Evolutionary conservation across 2,797 vertebrate genomes (phyloP), one percentile per base, ranked within the genome.

Genomic region (Sebastes iracundus): DNA sequence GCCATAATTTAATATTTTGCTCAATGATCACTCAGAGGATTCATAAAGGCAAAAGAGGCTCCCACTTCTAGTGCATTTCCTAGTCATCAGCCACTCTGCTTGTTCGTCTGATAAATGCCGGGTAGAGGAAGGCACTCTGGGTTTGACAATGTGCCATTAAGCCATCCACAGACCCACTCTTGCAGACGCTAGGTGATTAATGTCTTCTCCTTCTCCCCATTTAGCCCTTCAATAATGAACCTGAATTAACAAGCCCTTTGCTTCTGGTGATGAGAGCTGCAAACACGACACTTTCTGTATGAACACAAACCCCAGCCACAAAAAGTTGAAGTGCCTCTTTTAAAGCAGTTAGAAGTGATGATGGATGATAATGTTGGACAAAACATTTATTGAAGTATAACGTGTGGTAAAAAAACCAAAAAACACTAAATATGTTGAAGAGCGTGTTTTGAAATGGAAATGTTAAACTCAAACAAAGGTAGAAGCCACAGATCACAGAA

Each of bases 1-100:
- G 69, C 71, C 83, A 79, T 92, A 88, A 92, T 93, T 93, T 90
- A 80, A 91, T 84, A 88, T 89, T 91, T 90, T 90, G 85, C 88
- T 91, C 87, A 85, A 77, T 93, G 92, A 92, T 92, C 90, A 89
- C 80, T 93, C 76, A 72, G 84, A 86, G 86, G 77, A 93, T 92
- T 89, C 91, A 90, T 83, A 66, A 93, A 90, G 82, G 88, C 85
- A 79, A 87, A 87, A 90, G 85, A 85, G 84, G 83, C 84, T 81
- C 62, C 80, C 72, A 87, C 90, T 93, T 82, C 85, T 6, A 71
- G 80, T 75, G 56, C 62, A 85, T 93, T 91, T 93, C 80, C 78
- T 61, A 79, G 79, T 88, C 88, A 88, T 94, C 89, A 90, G 82
- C 80, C 81, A 81, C 80, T 87, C 90, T 72, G 85, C 92, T 75